Conservation (phyloP, 2,113 vertebrate genomes). For the Erpornis zantholeuca region DNA sequence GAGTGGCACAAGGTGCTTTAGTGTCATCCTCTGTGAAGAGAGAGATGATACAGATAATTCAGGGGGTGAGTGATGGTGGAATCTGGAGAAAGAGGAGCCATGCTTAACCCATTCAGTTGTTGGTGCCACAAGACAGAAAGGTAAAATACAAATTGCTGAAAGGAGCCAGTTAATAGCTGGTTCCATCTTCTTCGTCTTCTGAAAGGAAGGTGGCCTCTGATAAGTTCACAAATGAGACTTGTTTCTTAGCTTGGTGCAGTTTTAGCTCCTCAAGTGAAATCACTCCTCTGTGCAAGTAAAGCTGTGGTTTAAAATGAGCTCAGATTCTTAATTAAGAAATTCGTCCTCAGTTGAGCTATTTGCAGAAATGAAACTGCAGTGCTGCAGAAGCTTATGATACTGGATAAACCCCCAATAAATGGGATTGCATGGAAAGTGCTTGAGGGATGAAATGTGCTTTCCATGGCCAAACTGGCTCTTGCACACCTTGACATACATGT, state of each 20-base stretch:
- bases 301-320: constrained; percentile 5
- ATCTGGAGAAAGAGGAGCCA: neutral
- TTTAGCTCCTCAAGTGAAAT: neutral
- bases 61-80: neutral
- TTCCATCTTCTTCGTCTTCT: neutral
- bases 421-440: neutral
- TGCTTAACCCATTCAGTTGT: neutral
- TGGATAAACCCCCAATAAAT: neutral
- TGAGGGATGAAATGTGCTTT: neutral
- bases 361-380: neutral
- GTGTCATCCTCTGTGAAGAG: neutral
- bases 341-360: neutral
- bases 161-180: neutral
- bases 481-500: neutral
- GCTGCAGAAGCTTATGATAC: neutral
- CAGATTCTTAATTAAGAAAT: constrained; percentile 36
- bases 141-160: neutral
- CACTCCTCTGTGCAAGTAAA: neutral
- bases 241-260: neutral
- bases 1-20: neutral
- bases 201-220: neutral
- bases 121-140: neutral
- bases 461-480: neutral
- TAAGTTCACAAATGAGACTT: neutral
- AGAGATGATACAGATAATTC: accelerated